phyloP scores from a whole-genome alignment of 2,888 invertebrate genomes.

The Hoplodrina ambigua region DNA sequence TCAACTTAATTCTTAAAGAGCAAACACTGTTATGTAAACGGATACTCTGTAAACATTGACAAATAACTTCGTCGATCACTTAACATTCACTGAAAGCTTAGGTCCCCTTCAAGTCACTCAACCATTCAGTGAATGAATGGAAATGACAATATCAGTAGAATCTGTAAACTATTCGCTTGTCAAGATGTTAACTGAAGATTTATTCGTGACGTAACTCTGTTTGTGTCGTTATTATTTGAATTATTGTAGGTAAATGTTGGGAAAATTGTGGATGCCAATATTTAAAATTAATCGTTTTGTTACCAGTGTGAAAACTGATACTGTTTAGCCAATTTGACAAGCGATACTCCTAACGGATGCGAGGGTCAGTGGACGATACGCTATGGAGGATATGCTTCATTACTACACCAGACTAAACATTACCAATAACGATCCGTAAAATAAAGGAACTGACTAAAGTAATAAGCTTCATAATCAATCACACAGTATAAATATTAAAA shows the following conservation, averaged over 20 bases:
- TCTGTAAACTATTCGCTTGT: constrained; percentile 22
- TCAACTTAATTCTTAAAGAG: constrained; percentile 16
- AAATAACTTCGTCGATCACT: constrained; percentile 27
- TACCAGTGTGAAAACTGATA: background rate
- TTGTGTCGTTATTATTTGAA: constrained; percentile 5
- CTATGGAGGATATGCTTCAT: constrained; percentile 8
- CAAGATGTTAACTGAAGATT: constrained; percentile 20
- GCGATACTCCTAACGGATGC: constrained; percentile 3
- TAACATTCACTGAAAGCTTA: constrained; percentile 29
- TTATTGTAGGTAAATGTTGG: constrained; percentile 3
- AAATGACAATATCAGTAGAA: constrained; percentile 20
- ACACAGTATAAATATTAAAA: constrained; percentile 9
- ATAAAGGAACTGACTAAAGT: background rate
- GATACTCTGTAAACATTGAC: constrained; percentile 27
- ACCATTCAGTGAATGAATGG: constrained; percentile 22
- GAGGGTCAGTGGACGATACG: constrained; percentile 12
- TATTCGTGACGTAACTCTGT: constrained; percentile 8
- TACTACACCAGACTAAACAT: background rate
- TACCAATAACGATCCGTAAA: constrained; percentile 4
- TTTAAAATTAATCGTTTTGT: constrained; percentile 3
- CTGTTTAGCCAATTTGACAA: background rate
- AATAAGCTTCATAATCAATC: constrained; percentile 6
- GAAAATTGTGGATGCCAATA: background rate
- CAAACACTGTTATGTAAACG: constrained; percentile 4
- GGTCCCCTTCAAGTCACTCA: constrained; percentile 6